Percentiles rank a stretch among this genome's conserved stretches.
Evolutionary conservation across 2,888 invertebrate species (phyloP).

Genomic region (Coenonympha arcania): DNA sequence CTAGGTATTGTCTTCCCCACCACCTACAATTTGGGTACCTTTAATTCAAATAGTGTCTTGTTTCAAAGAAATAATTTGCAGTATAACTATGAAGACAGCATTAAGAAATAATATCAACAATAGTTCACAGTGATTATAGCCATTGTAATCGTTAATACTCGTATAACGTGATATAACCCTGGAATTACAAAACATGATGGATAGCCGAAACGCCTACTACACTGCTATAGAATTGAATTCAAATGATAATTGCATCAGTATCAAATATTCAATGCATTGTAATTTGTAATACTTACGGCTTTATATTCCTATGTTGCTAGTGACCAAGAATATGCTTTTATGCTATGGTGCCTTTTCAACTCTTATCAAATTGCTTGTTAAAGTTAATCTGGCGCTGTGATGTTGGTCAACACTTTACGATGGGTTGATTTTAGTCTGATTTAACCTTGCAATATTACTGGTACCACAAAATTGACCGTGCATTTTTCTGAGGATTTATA

Average conservation of each 20-base stretch:
- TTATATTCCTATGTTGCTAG: slow-evolving; percentile 14
- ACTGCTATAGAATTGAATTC: slow-evolving; percentile 26
- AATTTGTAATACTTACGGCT: too few species aligned
- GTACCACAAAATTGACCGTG: not conserved
- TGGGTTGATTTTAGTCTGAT: too few species aligned
- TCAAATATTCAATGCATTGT: slow-evolving; percentile 27
- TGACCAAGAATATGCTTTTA: slow-evolving; percentile 14
- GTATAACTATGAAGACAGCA: slow-evolving; percentile 10
- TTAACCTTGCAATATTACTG: too few species aligned
- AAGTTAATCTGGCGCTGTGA: not conserved
- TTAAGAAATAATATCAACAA: slow-evolving; percentile 21
- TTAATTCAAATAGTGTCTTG: too few species aligned
- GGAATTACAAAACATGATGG: slow-evolving; percentile 26
- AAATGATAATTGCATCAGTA: slow-evolving; percentile 28
- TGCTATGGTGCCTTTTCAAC: slow-evolving; percentile 2
- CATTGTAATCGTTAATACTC: too few species aligned
- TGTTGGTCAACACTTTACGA: too few species aligned
- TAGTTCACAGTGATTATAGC: slow-evolving; percentile 19
- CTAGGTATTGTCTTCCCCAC: too few species aligned
- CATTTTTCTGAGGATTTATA: too few species aligned
- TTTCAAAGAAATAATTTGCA: too few species aligned
- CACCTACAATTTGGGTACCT: too few species aligned
- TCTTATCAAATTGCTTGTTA: slow-evolving; percentile 3
- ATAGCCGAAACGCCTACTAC: slow-evolving; percentile 25
- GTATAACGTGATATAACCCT: slow-evolving; percentile 22